phyloP scores from a whole-genome alignment of 2,113 vertebrate species.

The Xiphophorus couchianus region DNA sequence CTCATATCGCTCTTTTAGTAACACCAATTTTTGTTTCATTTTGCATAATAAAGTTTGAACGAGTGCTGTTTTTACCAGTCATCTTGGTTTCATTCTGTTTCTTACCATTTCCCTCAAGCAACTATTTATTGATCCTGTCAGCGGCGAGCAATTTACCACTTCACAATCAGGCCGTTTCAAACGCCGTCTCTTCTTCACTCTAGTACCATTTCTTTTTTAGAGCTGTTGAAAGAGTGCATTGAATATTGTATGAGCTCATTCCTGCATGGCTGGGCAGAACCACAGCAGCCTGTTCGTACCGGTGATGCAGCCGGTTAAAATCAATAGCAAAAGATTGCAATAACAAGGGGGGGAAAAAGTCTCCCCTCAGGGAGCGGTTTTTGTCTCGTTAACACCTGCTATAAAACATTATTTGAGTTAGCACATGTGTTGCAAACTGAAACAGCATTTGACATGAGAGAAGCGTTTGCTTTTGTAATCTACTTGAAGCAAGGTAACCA shows the following conservation, averaged over 20 bases:
- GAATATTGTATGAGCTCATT: constrained; percentile 73
- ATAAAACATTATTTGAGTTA: neutral
- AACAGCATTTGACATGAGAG: neutral
- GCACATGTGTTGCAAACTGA: neutral
- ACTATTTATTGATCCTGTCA: neutral
- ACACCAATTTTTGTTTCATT: neutral
- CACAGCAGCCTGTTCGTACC: constrained; percentile 14
- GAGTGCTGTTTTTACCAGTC: too few relatives aligned
- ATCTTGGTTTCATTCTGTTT: neutral
- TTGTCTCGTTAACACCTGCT: neutral
- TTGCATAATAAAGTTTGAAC: too few relatives aligned
- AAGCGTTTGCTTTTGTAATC: neutral
- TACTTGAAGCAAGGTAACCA: neutral
- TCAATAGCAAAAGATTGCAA: constrained; percentile 5
- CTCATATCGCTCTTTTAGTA: neutral
- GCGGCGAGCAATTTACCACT: neutral
- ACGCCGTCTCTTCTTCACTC: constrained; percentile 29
- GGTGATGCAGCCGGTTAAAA: constrained; percentile 6
- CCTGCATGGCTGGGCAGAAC: constrained; percentile 60
- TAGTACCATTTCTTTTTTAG: constrained; percentile 36
- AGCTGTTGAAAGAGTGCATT: constrained; percentile 32
- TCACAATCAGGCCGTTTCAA: constrained; percentile 7
- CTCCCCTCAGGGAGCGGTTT: neutral
- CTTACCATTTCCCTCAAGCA: neutral
- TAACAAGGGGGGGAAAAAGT: too few relatives aligned